Percentiles rank a stretch among this genome's conserved stretches.
phyloP scores from a whole-genome alignment of 2,113 vertebrate species.

The Boleophthalmus pectinirostris region DNA sequence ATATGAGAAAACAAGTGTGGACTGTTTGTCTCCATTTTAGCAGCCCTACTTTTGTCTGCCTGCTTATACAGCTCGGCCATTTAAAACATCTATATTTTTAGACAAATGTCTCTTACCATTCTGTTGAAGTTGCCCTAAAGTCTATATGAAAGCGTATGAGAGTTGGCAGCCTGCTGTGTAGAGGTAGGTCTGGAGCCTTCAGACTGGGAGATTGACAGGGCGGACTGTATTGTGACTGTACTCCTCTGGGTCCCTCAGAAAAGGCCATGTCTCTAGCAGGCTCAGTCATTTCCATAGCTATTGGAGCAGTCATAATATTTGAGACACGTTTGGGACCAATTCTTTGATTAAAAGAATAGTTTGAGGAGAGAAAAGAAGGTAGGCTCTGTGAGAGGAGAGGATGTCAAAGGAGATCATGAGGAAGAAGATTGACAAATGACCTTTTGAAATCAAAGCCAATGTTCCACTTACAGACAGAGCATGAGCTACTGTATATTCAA shows the following conservation, averaged over 20 bases:
- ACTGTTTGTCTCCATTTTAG: too few relatives aligned
- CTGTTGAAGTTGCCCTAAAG: background rate
- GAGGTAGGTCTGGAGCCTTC: conserved; percentile 19
- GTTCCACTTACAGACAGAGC: conserved; percentile 20
- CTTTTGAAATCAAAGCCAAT: conserved; percentile 42
- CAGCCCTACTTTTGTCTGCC: too few relatives aligned
- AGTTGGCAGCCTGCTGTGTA: conserved; percentile 12
- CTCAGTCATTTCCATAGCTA: conserved; percentile 61
- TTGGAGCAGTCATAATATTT: conserved; percentile 50
- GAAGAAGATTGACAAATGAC: conserved; percentile 33
- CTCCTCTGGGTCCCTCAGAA: conserved; percentile 56
- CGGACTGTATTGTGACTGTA: conserved; percentile 56
- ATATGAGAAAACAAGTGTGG: too few relatives aligned
- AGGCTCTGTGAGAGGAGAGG: conserved; percentile 12
- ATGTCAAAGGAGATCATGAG: conserved; percentile 20
- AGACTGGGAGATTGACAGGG: conserved; percentile 53
- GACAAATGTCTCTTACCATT: too few relatives aligned
- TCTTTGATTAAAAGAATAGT: conserved; percentile 51
- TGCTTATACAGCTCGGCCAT: too few relatives aligned
- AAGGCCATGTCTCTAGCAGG: conserved; percentile 54
- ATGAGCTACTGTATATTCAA: conserved; percentile 5
- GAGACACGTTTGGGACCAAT: conserved; percentile 49
- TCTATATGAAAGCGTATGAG: background rate
- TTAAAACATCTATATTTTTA: too few relatives aligned
- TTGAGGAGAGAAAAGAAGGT: conserved; percentile 5